These are phyloP conservation scores for Lamellibrachia satsuma DNA, from an alignment of 2,888 invertebrate genomes.

Conservation along the genomic window DNA sequence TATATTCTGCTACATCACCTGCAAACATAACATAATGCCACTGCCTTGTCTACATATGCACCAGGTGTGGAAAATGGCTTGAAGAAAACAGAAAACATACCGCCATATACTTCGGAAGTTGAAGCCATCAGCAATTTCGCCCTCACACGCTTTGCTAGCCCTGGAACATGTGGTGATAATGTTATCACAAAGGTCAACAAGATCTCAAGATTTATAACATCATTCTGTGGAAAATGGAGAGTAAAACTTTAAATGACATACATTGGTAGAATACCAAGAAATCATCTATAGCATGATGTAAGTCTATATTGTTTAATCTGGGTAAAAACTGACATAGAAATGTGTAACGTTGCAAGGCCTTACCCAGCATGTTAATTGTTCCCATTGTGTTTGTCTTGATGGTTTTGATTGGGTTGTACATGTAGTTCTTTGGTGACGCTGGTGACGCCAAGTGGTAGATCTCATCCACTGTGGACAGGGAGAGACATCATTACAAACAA, in stretches of 20 bases:
- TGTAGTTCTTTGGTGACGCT: slow-evolving; percentile 98
- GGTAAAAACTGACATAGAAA: no score
- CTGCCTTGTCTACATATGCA: background rate
- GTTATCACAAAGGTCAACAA: background rate
- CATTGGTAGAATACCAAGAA: no score
- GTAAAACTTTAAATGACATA: background rate
- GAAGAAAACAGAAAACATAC: slow-evolving; percentile 42
- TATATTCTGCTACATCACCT: no score
- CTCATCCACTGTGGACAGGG: slow-evolving; percentile 70
- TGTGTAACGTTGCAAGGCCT: slow-evolving; percentile 32
- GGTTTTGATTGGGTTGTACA: slow-evolving; percentile 99
- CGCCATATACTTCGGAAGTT: slow-evolving; percentile 97
- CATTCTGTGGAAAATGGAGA: background rate
- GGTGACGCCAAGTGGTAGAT: slow-evolving; percentile 99
- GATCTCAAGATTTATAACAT: background rate
- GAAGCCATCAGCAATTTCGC: slow-evolving; percentile 95
- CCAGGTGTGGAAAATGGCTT: background rate
- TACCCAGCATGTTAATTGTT: slow-evolving; percentile 70
- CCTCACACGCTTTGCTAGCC: slow-evolving; percentile 89
- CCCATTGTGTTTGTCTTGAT: slow-evolving; percentile 98
- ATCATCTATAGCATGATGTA: no score
- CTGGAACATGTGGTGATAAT: slow-evolving; percentile 65
- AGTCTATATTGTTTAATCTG: no score
- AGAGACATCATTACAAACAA: background rate
- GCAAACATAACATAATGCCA: no score